Percentiles rank a stretch among this genome's conserved stretches.
Conservation (phyloP, 2,888 invertebrate genomes). For the Pheosia tremula region DNA sequence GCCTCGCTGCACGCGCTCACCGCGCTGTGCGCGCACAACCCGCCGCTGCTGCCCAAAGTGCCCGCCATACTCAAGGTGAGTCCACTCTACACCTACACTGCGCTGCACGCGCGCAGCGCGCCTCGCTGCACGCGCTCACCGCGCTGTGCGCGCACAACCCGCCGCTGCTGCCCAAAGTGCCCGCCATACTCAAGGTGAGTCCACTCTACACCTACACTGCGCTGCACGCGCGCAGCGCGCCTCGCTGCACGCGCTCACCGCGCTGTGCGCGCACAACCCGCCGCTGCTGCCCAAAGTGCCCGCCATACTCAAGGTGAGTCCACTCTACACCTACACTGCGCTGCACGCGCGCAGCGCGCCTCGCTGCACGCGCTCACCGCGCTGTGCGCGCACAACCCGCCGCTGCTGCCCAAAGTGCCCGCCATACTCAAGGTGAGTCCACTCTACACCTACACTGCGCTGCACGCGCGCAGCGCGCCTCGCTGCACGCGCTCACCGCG, state of each 20-base stretch:
- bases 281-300: constrained; percentile 94
- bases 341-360: constrained; percentile 92
- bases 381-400: constrained; percentile 92
- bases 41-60: constrained; percentile 93
- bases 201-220: constrained; percentile 65
- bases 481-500: constrained; percentile 97
- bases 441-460: constrained; percentile 76
- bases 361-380: constrained; percentile 98
- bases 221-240: constrained; percentile 93
- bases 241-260: constrained; percentile 97
- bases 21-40: constrained; percentile 93
- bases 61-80: constrained; percentile 91
- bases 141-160: constrained; percentile 94
- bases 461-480: constrained; percentile 93
- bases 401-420: constrained; percentile 94
- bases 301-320: constrained; percentile 89
- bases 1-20: constrained; percentile 98
- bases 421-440: constrained; percentile 89
- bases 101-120: constrained; percentile 93
- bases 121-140: constrained; percentile 97
- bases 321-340: constrained; percentile 75
- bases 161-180: constrained; percentile 93
- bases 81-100: constrained; percentile 54
- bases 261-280: constrained; percentile 93
- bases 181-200: constrained; percentile 90